These are phyloP conservation scores for Bombyx mandarina DNA, from an alignment of 1,140 invertebrate genomes.

Conservation along the genomic window DNA sequence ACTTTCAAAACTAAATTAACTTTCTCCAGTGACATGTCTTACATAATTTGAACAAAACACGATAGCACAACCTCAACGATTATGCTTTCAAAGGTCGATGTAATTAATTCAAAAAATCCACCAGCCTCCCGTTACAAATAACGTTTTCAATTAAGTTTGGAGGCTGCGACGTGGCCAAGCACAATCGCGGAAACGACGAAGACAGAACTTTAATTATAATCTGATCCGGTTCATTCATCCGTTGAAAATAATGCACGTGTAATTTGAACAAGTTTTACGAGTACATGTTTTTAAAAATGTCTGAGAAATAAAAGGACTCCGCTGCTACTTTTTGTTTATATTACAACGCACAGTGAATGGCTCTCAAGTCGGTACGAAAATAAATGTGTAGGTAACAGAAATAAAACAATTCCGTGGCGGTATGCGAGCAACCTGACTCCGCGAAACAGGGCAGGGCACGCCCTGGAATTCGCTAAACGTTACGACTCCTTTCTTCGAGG, in stretches of 20 bases:
- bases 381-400: slow-evolving; percentile 6
- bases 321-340: slow-evolving; percentile 21
- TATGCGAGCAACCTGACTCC: slow-evolving; percentile 23
- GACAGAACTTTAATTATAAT: slow-evolving; percentile 5
- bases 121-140: no score
- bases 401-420: slow-evolving; percentile 32
- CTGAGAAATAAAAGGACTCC: slow-evolving; percentile 4
- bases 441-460: slow-evolving; percentile 18
- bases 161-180: background rate
- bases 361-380: slow-evolving; percentile 2
- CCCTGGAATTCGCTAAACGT: slow-evolving; percentile 35
- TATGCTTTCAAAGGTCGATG: slow-evolving; percentile 40
- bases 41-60: slow-evolving; percentile 61
- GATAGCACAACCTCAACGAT: slow-evolving; percentile 50
- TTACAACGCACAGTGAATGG: slow-evolving; percentile 25
- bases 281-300: slow-evolving; percentile 1
- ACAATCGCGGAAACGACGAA: background rate
- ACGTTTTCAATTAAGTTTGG: no score
- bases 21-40: slow-evolving; percentile 69
- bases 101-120: background rate
- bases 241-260: slow-evolving; percentile 3
- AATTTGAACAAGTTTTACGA: slow-evolving; percentile 6
- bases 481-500: slow-evolving; percentile 23
- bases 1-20: slow-evolving; percentile 71
- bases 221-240: slow-evolving; percentile 2